Evolutionary conservation across 2,113 vertebrate genomes (phyloP), one percentile per base, ranked within the genome.

Genomic region (Xenus cinereus): DNA sequence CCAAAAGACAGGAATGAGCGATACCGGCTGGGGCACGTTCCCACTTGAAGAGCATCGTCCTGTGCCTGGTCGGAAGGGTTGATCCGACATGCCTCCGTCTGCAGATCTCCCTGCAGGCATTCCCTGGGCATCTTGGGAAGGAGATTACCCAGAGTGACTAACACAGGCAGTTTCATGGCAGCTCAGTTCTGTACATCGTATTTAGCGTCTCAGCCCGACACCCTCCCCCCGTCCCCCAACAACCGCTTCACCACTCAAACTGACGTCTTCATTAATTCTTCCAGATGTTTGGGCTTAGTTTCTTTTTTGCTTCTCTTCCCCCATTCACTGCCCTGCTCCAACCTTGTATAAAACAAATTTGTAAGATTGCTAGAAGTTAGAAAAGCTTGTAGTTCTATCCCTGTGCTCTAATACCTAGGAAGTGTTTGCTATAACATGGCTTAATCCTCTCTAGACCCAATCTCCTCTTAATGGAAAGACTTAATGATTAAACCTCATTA

Each of bases 1-100:
- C 53, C 21, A 3, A 2, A 3, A 35, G 54, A 12, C n/a, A 4
- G 1, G 2, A 6, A 4, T 3, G 33, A 53, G 63, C 2, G 1
- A 48, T n/a, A n/a, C 20, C 1, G 0, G n/a, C 77, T 48, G 48
- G n/a, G 51, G 39, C 45, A 1, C 2, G 54, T 37, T 60, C 24
- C 35, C 33, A 8, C 60, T 30, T 15, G 48, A 77, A 39, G 7
- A 24, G 75, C 83, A 32, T 28, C 35, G 1, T 37, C 45, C 45
- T 24, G 57, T 1, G 2, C 76, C 23, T 15, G 27, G 18, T 68
- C 23, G 53, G 35, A 54, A 76, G 64, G 92, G 57, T 4, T 74
- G 54, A 43, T 39, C 54, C 5, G 0, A 20, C 35, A 2, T 32
- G 28, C 24, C 27, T 72, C 46, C 0, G 0, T 24, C 67, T 23